These are phyloP conservation scores for Melitaea cinxia DNA, from an alignment of 1,140 invertebrate genomes.

Conservation along the genomic window DNA sequence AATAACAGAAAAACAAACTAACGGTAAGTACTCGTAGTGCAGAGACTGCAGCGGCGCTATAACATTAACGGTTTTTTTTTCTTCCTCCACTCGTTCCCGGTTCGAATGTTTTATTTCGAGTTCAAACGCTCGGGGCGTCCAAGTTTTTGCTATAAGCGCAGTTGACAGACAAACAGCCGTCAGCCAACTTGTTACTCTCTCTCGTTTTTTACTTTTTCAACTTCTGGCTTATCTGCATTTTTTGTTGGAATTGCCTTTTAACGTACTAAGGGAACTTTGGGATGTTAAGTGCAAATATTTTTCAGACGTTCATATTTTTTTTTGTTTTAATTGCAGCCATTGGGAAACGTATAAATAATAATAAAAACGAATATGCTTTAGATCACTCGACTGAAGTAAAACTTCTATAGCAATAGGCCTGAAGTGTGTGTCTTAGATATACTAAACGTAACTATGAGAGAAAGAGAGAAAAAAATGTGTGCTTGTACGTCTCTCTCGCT, in stretches of 20 bases:
- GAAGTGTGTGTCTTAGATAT: too few species aligned
- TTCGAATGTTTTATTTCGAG: constrained; percentile 13
- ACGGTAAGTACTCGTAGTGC: too few species aligned
- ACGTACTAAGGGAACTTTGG: not conserved
- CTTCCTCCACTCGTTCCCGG: not conserved
- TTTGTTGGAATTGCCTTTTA: constrained; percentile 11
- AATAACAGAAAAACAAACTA: too few species aligned
- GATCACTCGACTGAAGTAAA: too few species aligned
- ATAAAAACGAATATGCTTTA: too few species aligned
- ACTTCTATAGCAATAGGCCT: too few species aligned
- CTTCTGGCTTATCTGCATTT: constrained; percentile 21
- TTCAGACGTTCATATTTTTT: too few species aligned
- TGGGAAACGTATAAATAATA: too few species aligned
- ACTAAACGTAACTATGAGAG: too few species aligned
- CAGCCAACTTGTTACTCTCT: constrained; percentile 33
- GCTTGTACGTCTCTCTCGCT: too few species aligned
- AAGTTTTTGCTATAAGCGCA: constrained; percentile 32
- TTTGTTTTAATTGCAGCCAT: too few species aligned
- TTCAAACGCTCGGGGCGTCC: constrained; percentile 24
- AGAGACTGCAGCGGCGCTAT: not conserved
- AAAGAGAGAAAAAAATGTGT: too few species aligned
- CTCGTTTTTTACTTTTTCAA: constrained; percentile 18
- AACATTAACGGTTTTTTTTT: not conserved
- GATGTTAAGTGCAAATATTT: not conserved
- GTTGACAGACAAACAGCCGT: constrained; percentile 34